Evolutionary conservation across 1,140 invertebrate species (phyloP).

Genomic region (Hyles vespertilio): DNA sequence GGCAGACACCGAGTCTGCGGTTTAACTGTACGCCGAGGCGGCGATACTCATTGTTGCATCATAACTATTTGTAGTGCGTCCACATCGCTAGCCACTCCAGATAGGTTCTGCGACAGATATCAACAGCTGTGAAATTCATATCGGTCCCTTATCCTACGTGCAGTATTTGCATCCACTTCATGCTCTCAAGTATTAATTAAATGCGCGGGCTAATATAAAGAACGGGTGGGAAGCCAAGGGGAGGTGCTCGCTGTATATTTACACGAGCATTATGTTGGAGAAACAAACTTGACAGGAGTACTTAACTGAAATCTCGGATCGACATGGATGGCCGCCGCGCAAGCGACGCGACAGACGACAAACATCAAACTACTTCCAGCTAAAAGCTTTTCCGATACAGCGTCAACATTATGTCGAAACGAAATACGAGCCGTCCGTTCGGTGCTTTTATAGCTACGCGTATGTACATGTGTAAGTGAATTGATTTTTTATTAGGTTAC

Average conservation of each 20-base stretch:
- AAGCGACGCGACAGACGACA: slow-evolving; percentile 40
- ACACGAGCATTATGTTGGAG: slow-evolving; percentile 55
- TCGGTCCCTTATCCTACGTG: not conserved
- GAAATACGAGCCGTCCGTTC: slow-evolving; percentile 3
- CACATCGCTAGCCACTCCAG: slow-evolving; percentile 18
- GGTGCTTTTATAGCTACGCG: no score
- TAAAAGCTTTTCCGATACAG: slow-evolving; percentile 37
- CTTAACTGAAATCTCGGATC: slow-evolving; percentile 32
- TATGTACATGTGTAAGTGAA: no score
- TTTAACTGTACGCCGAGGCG: slow-evolving; percentile 27
- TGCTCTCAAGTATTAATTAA: slow-evolving; percentile 45
- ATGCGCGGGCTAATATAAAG: slow-evolving; percentile 42
- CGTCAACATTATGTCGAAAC: slow-evolving; percentile 5
- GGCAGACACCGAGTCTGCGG: slow-evolving; percentile 27
- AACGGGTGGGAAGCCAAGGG: slow-evolving; percentile 35
- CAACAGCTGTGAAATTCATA: slow-evolving; percentile 13
- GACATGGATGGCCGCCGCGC: slow-evolving; percentile 9
- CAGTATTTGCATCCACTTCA: slow-evolving; percentile 15
- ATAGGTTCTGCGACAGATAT: slow-evolving; percentile 17
- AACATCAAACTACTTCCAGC: slow-evolving; percentile 35
- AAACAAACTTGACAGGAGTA: slow-evolving; percentile 57
- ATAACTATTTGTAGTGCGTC: slow-evolving; percentile 16
- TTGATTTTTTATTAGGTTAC: no score
- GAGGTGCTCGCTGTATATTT: slow-evolving; percentile 34
- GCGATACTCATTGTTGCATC: slow-evolving; percentile 19